These are phyloP conservation scores for Lutjanus argentimaculatus DNA, from an alignment of 2,797 vertebrate species.

Conservation along the genomic window DNA sequence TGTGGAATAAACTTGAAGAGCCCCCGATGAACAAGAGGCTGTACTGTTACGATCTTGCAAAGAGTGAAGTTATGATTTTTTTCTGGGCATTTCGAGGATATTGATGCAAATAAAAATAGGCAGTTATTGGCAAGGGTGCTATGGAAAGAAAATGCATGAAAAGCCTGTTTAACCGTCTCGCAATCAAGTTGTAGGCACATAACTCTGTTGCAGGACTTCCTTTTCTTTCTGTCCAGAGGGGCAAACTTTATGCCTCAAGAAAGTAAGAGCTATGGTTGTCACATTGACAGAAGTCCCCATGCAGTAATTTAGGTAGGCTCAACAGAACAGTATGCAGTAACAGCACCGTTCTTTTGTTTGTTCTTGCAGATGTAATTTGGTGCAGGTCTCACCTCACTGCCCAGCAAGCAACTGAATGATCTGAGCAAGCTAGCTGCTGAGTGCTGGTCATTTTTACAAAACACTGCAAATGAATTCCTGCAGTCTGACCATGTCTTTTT, in stretches of 20 bases:
- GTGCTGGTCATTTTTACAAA: too few species aligned
- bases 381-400: too few species aligned
- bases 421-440: too few species aligned
- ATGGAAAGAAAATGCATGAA: not conserved
- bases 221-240: not conserved
- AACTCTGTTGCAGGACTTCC: not conserved
- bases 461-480: too few species aligned
- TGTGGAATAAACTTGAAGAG: conserved; percentile 45
- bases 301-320: too few species aligned
- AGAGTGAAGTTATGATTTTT: not conserved
- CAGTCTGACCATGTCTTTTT: too few species aligned
- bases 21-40: not conserved
- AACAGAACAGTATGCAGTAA: too few species aligned
- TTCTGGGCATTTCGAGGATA: conserved; percentile 4
- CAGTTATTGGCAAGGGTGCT: not conserved
- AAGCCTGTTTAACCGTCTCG: not conserved
- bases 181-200: conserved; percentile 2
- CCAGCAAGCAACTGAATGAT: too few species aligned
- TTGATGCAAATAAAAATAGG: not conserved
- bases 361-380: too few species aligned
- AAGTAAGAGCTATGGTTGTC: too few species aligned
- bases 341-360: too few species aligned
- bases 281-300: too few species aligned
- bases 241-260: not conserved
- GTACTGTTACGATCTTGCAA: not conserved